phyloP scores from a whole-genome alignment of 2,113 vertebrate species.

The Manacus vitellinus region DNA sequence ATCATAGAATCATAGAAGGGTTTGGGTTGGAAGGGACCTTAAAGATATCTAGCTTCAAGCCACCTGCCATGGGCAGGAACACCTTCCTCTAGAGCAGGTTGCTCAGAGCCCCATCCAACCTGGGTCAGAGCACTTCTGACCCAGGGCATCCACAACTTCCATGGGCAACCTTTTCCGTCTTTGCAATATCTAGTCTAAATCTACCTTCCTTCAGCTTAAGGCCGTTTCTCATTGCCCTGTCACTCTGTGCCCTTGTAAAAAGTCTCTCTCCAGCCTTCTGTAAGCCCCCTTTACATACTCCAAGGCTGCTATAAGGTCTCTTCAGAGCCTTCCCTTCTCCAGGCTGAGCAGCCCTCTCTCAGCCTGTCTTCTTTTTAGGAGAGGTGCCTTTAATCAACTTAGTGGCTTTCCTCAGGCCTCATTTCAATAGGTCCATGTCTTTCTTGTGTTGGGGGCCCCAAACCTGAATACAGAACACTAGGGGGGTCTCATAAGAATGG shows the following conservation, averaged over 20 bases:
- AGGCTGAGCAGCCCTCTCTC: not conserved
- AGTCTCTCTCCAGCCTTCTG: not conserved
- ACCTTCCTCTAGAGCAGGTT: not conserved
- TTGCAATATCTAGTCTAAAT: not conserved
- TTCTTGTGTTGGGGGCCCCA: not conserved
- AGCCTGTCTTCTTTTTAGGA: not conserved
- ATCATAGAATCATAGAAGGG: not conserved
- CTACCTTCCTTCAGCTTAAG: not conserved
- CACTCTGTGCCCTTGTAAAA: not conserved
- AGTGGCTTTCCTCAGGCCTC: not conserved
- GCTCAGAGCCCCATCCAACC: not conserved
- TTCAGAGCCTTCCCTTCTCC: not conserved
- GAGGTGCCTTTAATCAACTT: not conserved
- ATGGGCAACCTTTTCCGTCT: not conserved
- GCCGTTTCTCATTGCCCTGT: not conserved
- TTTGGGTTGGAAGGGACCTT: not conserved
- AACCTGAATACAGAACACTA: not conserved
- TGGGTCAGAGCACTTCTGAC: not conserved
- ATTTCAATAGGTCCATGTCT: not conserved
- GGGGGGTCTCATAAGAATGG: not conserved
- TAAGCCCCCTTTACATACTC: not conserved
- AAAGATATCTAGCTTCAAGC: not conserved
- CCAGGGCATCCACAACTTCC: not conserved
- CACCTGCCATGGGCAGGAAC: not conserved
- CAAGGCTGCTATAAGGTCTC: not conserved